Evolutionary conservation across 2,888 invertebrate species (phyloP).

Genomic region (Synergus laeviventris): DNA sequence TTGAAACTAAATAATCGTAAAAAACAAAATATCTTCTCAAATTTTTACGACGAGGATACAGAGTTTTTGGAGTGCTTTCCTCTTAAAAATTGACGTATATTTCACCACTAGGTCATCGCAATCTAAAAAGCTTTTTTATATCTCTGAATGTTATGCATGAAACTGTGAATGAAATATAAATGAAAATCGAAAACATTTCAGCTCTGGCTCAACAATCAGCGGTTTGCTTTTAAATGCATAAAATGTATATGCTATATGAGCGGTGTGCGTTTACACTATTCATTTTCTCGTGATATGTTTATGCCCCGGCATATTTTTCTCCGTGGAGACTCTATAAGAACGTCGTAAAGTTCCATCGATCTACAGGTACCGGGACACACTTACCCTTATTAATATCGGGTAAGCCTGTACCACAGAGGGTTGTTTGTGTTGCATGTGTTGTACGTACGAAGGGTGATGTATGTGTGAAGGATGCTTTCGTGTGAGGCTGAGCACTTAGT

Average conservation of each 20-base stretch:
- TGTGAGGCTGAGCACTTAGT: conserved; percentile 7
- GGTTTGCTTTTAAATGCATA: not conserved
- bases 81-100: not conserved
- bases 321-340: not conserved
- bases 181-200: not conserved
- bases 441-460: not conserved
- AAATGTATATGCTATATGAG: not conserved
- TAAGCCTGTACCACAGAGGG: not conserved
- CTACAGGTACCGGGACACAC: not conserved
- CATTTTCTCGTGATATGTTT: not conserved
- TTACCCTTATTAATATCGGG: conserved; percentile 4
- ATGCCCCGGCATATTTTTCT: not conserved
- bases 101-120: not conserved
- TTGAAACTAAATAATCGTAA: not conserved
- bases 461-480: not conserved
- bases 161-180: not conserved
- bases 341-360: conserved; percentile 7
- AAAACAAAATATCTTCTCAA: not conserved
- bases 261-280: not conserved
- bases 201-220: not conserved
- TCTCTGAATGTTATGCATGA: too few species aligned
- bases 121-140: not conserved
- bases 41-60: not conserved
- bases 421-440: too few species aligned
- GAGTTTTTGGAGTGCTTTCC: not conserved